Base-by-base conservation (phyloP, 2,888 invertebrate species). In the Acleris cristana region DNA sequence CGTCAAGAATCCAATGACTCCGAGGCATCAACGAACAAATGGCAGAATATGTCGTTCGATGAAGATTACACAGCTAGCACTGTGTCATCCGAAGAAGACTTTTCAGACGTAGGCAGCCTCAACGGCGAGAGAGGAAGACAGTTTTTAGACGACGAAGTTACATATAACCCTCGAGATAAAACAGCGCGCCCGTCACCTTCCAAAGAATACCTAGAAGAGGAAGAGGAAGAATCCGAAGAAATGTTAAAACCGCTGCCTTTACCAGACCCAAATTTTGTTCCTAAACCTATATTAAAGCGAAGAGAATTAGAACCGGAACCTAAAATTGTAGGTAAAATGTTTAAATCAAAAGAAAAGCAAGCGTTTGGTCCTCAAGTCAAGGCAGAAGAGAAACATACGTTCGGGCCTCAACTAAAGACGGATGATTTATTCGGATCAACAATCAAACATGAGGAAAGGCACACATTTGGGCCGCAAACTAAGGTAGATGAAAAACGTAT, bases 201-300 rank as follows among this genome's bases (percentile, higher is more conserved):
- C 1, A 81, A 82, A 67, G 86, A 87, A 75, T 72, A 74, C 49
- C 69, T 80, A 14, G 87, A 86, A 70, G 82, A 79, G 72, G 90
- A 92, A 19, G 91, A 92, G 51, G 93, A 94, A 63, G 89, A 94
- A 77, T 94, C 94, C 0, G 95, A 94, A 71, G 94, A 95, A 72
- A 84, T 94, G 2, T 91, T 94, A 0, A 95, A 95, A 73, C 94
- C 94, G 1, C 85, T 93, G 68, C 94, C 95, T n/a, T 85, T 95
- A 54, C 95, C 95, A 0, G 95, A 95, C 82, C 95, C 96, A 0
- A 95, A 95, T 82, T 95, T 96, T 77, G 86, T 96, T 44, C 97
- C 97, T 0, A 97, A 97, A 81, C 97, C 97, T 0, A 97, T 97
- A 74, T 81, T 97, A 16, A 97, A 97, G 80, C 93, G 94, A 64